These are phyloP conservation scores for Cepaea hortensis DNA, from an alignment of 2,888 invertebrate genomes.

Conservation along the genomic window DNA sequence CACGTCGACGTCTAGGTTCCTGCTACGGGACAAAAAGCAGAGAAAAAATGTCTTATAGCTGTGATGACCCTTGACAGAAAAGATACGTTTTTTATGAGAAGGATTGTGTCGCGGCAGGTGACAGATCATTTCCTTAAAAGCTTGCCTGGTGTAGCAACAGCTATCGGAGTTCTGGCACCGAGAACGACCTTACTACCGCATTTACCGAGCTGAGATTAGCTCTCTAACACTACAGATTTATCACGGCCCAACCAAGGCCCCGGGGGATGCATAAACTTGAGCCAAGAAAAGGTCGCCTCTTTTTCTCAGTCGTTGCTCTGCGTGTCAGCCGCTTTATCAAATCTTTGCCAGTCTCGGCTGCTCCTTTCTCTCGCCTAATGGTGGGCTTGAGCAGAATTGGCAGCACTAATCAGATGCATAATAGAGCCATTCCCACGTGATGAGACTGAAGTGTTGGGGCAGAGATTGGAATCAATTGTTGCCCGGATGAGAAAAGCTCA, in stretches of 20 bases:
- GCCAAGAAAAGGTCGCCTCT: constrained; percentile 24
- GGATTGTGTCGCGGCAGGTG: constrained; percentile 31
- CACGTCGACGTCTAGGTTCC: no score
- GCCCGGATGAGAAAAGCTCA: constrained; percentile 30
- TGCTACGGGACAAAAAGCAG: no score
- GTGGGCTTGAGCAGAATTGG: constrained; percentile 40
- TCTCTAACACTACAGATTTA: constrained; percentile 45
- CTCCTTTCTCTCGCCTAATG: constrained; percentile 42
- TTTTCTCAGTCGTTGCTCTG: constrained; percentile 11
- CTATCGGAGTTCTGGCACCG: constrained; percentile 33
- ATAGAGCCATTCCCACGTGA: constrained; percentile 45
- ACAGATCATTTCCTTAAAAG: constrained; percentile 46
- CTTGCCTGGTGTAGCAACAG: constrained; percentile 41
- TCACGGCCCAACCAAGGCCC: constrained; percentile 39
- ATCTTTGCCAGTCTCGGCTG: constrained; percentile 29
- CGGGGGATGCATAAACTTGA: constrained; percentile 42
- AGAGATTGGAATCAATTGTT: constrained; percentile 45
- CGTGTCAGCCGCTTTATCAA: constrained; percentile 40
- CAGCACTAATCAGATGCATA: constrained; percentile 48
- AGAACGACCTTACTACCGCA: constrained; percentile 30
- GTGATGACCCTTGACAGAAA: no score
- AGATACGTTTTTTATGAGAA: constrained; percentile 18
- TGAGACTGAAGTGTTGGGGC: constrained; percentile 39
- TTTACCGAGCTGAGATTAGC: constrained; percentile 39
- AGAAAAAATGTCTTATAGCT: no score